phyloP scores from a whole-genome alignment of 2,797 vertebrate species.

The Hylomyscus alleni region DNA sequence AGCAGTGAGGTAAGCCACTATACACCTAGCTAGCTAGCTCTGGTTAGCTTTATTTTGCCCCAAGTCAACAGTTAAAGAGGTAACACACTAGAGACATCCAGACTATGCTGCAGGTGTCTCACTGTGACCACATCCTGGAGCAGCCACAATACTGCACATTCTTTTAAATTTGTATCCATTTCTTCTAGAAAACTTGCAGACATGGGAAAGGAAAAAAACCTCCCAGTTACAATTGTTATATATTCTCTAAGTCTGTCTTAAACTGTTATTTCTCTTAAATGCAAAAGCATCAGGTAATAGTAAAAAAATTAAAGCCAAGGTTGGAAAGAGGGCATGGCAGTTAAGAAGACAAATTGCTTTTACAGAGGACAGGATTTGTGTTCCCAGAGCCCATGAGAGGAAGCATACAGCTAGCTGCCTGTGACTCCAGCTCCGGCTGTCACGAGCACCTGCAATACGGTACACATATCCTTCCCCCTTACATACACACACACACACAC shows the following conservation, averaged over 20 bases:
- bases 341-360: neutral
- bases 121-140: neutral
- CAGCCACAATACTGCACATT: neutral
- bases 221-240: neutral
- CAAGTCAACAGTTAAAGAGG: slow-evolving; percentile 50
- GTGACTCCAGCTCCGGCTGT: neutral
- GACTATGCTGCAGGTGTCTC: neutral
- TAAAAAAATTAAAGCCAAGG: neutral
- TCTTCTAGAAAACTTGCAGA: slow-evolving; percentile 57
- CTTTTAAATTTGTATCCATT: neutral
- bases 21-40: neutral
- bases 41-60: slow-evolving; percentile 43
- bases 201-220: neutral
- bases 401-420: neutral
- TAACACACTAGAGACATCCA: neutral
- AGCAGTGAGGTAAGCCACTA: neutral
- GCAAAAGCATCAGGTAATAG: slow-evolving; percentile 55
- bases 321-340: neutral
- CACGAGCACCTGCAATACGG: neutral
- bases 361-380: neutral
- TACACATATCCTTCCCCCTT: neutral
- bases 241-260: slow-evolving; percentile 45
- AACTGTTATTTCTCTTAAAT: slow-evolving; percentile 54
- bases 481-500: too few species aligned
- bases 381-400: neutral